Evolutionary conservation across 2,888 invertebrate genomes (phyloP).

Genomic region (Epistrophella euchroma): DNA sequence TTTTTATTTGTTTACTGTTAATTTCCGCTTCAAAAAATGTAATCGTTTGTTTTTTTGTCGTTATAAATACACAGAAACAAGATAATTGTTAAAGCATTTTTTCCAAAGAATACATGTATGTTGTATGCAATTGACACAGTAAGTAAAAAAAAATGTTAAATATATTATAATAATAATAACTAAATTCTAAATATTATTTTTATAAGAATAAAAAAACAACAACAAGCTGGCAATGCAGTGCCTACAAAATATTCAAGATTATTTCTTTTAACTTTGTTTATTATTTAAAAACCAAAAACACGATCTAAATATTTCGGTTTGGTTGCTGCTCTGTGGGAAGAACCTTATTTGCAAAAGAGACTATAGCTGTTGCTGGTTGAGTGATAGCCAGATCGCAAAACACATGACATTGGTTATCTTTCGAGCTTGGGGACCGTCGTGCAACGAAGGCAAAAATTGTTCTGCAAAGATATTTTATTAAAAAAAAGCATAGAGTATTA

Average conservation of each 20-base stretch:
- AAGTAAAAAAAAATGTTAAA: constrained; percentile 51
- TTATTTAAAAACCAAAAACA: background rate
- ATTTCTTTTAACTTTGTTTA: constrained; percentile 9
- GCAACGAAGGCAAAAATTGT: constrained; percentile 98
- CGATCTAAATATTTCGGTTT: constrained; percentile 76
- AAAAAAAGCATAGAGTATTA: background rate
- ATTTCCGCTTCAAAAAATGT: constrained; percentile 60
- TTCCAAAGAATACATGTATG: constrained; percentile 39
- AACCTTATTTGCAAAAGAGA: constrained; percentile 85
- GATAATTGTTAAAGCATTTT: constrained; percentile 61
- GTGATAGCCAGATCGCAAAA: constrained; percentile 98
- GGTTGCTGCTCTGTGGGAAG: constrained; percentile 82
- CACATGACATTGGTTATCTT: constrained; percentile 98
- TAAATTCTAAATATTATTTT: constrained; percentile 36
- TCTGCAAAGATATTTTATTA: constrained; percentile 84
- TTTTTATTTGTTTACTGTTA: constrained; percentile 64
- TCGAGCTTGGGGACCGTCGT: constrained; percentile 91
- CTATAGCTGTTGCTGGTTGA: constrained; percentile 97
- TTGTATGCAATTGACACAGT: constrained; percentile 15
- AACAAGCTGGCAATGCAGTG: constrained; percentile 65
- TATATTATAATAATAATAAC: constrained; percentile 58
- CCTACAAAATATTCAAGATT: constrained; percentile 49
- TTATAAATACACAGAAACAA: constrained; percentile 71
- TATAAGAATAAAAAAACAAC: constrained; percentile 49
- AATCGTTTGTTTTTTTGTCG: constrained; percentile 14